Conservation (phyloP, 2,888 invertebrate genomes). For the Hofmannophila pseudospretella region DNA sequence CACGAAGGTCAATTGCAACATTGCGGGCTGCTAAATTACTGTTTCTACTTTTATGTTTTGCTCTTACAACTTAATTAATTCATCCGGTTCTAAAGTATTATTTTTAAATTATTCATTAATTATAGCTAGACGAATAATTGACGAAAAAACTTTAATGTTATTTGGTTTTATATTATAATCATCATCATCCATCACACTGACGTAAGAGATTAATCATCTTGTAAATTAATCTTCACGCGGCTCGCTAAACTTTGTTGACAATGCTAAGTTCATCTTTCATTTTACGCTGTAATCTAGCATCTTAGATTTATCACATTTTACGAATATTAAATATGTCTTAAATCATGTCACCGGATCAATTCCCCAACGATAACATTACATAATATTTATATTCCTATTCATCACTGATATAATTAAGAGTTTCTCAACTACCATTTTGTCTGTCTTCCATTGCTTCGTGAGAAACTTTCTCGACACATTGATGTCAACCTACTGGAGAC, state of each 20-base stretch:
- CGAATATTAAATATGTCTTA: too few relatives aligned
- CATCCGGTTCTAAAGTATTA: background rate
- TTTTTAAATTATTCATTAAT: background rate
- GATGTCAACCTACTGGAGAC: too few relatives aligned
- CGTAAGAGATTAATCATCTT: background rate
- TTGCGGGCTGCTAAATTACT: background rate
- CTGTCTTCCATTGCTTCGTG: too few relatives aligned
- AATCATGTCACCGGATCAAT: too few relatives aligned
- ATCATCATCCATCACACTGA: slow-evolving; percentile 3
- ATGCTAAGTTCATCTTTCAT: background rate
- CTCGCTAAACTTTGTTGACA: background rate
- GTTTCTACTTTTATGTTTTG: background rate
- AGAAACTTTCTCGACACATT: too few relatives aligned
- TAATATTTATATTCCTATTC: too few relatives aligned
- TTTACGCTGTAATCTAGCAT: too few relatives aligned
- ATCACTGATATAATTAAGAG: too few relatives aligned
- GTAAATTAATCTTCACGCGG: background rate
- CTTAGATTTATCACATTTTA: too few relatives aligned
- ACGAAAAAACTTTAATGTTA: background rate
- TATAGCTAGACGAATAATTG: background rate
- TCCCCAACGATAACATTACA: too few relatives aligned
- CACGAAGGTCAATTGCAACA: slow-evolving; percentile 1
- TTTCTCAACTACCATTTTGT: too few relatives aligned
- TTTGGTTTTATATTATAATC: slow-evolving; percentile 1
- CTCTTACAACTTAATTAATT: slow-evolving; percentile 3